Conservation (phyloP, 2,888 invertebrate genomes). For the Neoaliturus tenellus region DNA sequence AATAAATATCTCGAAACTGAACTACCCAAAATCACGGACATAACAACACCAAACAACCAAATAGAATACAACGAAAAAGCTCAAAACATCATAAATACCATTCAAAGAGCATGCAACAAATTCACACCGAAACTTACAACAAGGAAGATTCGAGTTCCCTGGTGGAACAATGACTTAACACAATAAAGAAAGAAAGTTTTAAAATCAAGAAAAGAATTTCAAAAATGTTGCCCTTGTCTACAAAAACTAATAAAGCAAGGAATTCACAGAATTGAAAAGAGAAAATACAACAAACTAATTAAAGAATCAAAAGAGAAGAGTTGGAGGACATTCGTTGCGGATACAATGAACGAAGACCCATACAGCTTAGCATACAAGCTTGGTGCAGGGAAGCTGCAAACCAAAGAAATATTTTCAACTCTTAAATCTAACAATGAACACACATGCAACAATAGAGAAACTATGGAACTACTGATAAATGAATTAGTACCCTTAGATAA, state of each 20-base stretch:
- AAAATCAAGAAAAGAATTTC: neutral
- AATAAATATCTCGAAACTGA: neutral
- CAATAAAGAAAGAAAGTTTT: neutral
- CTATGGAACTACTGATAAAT: neutral
- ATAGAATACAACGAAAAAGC: neutral
- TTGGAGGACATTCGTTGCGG: neutral
- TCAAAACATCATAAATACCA: neutral
- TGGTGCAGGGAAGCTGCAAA: neutral
- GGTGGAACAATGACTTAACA: neutral
- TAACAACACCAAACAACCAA: neutral
- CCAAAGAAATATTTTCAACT: neutral
- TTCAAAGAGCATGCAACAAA: neutral
- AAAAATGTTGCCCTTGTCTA: neutral
- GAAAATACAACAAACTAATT: neutral
- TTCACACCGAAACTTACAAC: neutral
- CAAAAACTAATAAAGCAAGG: neutral
- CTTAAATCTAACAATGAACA: neutral
- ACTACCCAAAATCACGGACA: neutral
- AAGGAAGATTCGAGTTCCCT: neutral
- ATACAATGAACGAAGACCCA: conserved; percentile 5
- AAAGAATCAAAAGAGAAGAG: neutral
- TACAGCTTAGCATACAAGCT: conserved; percentile 7
- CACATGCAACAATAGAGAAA: neutral
- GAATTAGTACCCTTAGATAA: conserved; percentile 2
- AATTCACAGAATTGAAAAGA: neutral